These are phyloP conservation scores for Elegia similella DNA, from an alignment of 2,888 invertebrate species.

Conservation along the genomic window DNA sequence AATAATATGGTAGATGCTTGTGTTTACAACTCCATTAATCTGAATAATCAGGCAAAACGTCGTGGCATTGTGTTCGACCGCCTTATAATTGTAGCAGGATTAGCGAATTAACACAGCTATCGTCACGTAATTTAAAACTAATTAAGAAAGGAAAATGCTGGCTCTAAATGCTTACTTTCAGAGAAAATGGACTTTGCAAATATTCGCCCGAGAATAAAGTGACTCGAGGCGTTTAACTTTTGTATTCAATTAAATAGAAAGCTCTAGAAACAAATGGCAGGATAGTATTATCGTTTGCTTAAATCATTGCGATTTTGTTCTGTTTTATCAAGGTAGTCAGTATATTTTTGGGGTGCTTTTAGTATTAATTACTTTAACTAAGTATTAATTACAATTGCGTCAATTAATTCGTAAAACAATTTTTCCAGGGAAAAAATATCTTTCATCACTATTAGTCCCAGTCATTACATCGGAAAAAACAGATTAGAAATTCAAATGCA, in stretches of 20 bases:
- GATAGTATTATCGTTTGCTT: constrained; percentile 51
- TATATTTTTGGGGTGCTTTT: constrained; percentile 13
- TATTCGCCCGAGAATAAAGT: constrained; percentile 65
- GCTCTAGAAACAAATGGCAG: constrained; percentile 61
- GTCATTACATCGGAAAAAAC: too few relatives aligned
- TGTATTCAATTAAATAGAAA: constrained; percentile 78
- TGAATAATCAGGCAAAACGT: constrained; percentile 5
- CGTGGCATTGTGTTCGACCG: constrained; percentile 10
- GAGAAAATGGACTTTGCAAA: constrained; percentile 73
- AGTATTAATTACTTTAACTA: too few relatives aligned
- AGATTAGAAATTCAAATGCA: too few relatives aligned
- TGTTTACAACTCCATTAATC: background rate
- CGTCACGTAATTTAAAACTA: constrained; percentile 77
- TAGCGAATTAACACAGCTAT: constrained; percentile 71
- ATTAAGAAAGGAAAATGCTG: constrained; percentile 75
- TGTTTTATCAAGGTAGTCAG: constrained; percentile 43
- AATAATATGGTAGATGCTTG: background rate
- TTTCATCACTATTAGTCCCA: too few relatives aligned
- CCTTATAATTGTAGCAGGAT: constrained; percentile 31
- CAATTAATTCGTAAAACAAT: background rate
- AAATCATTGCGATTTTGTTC: constrained; percentile 50
- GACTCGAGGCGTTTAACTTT: constrained; percentile 72
- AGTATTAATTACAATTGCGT: background rate
- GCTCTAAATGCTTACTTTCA: constrained; percentile 67
- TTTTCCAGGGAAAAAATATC: too few relatives aligned